Base-by-base conservation (phyloP, 2,888 invertebrate genomes). In the Cantharis rustica region DNA sequence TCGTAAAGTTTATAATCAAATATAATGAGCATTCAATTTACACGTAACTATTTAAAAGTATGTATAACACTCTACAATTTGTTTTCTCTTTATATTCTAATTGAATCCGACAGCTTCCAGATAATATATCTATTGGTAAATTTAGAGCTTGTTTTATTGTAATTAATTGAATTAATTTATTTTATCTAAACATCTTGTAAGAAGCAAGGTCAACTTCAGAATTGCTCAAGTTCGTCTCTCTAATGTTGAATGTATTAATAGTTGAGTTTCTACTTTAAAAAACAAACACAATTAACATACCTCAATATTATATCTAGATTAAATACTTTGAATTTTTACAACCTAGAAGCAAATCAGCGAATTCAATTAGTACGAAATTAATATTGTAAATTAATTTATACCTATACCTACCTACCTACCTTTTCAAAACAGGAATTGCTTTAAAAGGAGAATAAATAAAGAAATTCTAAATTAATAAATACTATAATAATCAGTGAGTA, bases 41-140 rank as follows among this genome's bases (percentile, higher is more conserved):
- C 79, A 66, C 73, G 66, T 69, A 69, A 72, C 68, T 70, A 64
- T 78, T 75, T 71, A 72, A 77, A 76, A 76, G 76, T 75, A 79
- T 79, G 73, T 74, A 74, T 76, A 80, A 78, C 80, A 76, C 77
- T 79, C 80, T 79, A 79, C 80, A 81, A 80, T 81, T 80, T 79
- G 80, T 79, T 79, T 72, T 73, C 79, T 80, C 76, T 79, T 75
- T 77, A 74, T 78, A 78, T 79, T 81, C 79, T 81, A 82, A 82
- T 82, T 80, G 81, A 81, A 81, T 81, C 79, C 80, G 81, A 83
- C 82, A 81, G 80, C 78, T 80, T 77, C 64, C 75, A 80, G 82
- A 81, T 81, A 79, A 80, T 80, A 81, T 79, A 81, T 81, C 74
- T 80, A 75, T 80, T 77, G 77, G 72, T 75, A 79, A 81, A 81